A percentile compares a stretch with the other conserved stretches of the same genome.
These are phyloP conservation scores for Alligator sinensis DNA, from an alignment of 2,113 vertebrate species.

Conservation along the genomic window DNA sequence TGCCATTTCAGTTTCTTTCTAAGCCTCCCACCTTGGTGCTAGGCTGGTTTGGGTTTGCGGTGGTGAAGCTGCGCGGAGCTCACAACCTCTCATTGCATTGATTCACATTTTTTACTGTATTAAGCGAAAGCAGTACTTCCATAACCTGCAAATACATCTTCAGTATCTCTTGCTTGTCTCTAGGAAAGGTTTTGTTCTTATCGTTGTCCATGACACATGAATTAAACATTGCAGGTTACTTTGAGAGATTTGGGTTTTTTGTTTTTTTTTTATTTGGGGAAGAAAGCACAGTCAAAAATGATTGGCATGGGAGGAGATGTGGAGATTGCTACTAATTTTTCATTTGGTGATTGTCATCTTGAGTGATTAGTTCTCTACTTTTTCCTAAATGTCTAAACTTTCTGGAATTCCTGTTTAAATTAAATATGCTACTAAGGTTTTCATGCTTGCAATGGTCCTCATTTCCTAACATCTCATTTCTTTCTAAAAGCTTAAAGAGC, in stretches of 20 bases:
- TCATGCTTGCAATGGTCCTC: neutral
- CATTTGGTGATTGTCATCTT: neutral
- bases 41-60: no score
- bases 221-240: neutral
- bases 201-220: neutral
- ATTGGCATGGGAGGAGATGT: conserved; percentile 6
- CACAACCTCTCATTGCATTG: neutral
- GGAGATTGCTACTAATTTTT: neutral
- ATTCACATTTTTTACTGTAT: neutral
- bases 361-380: neutral
- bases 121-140: neutral
- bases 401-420: neutral
- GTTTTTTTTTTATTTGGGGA: conserved; percentile 8
- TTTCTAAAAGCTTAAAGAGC: neutral
- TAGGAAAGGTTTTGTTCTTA: conserved; percentile 37
- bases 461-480: neutral
- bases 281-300: neutral
- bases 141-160: neutral
- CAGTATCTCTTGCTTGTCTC: neutral
- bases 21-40: no score
- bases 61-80: no score
- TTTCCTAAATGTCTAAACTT: neutral
- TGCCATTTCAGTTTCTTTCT: neutral
- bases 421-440: neutral
- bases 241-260: conserved; percentile 2